A percentile compares a stretch with the other conserved stretches of the same genome.
Evolutionary conservation across 2,797 vertebrate genomes (phyloP).

Genomic region (Acanthurus leucopareius): DNA sequence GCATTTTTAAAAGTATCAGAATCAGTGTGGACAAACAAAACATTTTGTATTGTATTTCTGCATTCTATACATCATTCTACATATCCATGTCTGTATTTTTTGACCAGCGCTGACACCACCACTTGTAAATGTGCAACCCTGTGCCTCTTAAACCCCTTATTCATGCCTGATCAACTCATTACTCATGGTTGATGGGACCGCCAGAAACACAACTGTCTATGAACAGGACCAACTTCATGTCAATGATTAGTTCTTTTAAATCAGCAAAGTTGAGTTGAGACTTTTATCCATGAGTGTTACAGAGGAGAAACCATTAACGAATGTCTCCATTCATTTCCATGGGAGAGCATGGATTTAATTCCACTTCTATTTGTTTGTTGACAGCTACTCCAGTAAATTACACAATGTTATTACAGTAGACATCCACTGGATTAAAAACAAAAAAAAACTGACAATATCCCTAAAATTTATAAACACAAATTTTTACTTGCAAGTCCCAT

Average conservation of each 20-base stretch:
- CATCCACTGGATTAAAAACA: background rate
- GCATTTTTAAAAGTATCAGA: too few relatives aligned
- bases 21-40: too few relatives aligned
- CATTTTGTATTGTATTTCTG: too few relatives aligned
- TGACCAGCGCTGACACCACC: conserved; percentile 2
- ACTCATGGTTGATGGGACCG: conserved; percentile 57
- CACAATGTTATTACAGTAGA: background rate
- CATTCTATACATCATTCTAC: too few relatives aligned
- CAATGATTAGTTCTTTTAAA: conserved; percentile 8
- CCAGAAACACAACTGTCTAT: conserved; percentile 30
- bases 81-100: conserved; percentile 5
- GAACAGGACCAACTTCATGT: conserved; percentile 17
- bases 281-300: background rate
- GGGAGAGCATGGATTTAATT: background rate
- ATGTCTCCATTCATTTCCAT: background rate
- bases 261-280: background rate
- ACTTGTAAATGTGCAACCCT: conserved; percentile 29
- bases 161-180: conserved; percentile 68
- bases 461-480: background rate
- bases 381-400: background rate
- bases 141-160: conserved; percentile 57
- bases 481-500: background rate
- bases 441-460: background rate
- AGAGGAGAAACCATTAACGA: background rate
- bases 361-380: background rate